A percentile compares a stretch with the other conserved stretches of the same genome.
phyloP scores from a whole-genome alignment of 2,113 vertebrate genomes.

The Todiramphus saurophagus region DNA sequence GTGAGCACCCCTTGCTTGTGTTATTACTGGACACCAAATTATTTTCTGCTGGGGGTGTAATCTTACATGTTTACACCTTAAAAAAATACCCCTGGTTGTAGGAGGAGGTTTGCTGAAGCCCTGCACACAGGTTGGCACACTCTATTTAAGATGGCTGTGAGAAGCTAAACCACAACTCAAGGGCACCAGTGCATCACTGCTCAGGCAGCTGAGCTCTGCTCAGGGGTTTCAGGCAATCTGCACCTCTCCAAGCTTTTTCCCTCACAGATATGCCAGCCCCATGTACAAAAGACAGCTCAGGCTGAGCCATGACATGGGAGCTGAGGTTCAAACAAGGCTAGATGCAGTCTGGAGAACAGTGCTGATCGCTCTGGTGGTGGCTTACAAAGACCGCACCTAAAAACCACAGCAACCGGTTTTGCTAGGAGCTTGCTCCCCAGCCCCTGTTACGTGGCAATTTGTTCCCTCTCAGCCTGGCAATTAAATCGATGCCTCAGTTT shows the following conservation, averaged over 20 bases:
- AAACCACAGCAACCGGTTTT: not conserved
- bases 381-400: not conserved
- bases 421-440: rapidly evolving
- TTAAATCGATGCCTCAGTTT: not conserved
- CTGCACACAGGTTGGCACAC: rapidly evolving
- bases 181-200: not conserved
- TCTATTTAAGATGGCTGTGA: not conserved
- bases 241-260: not conserved
- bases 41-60: not conserved
- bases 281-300: not conserved
- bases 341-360: not conserved
- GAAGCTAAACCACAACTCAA: not conserved
- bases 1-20: not conserved
- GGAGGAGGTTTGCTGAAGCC: not conserved
- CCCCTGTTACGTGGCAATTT: not conserved
- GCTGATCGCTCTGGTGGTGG: too few relatives aligned
- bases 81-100: not conserved
- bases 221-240: not conserved
- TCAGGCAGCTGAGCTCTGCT: not conserved
- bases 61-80: not conserved
- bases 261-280: not conserved
- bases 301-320: not conserved
- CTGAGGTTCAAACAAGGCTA: not conserved
- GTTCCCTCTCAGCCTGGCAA: not conserved
- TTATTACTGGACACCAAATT: not conserved